Evolutionary conservation across 2,113 vertebrate species (phyloP).

Genomic region (Tetraodon nigroviridis): DNA sequence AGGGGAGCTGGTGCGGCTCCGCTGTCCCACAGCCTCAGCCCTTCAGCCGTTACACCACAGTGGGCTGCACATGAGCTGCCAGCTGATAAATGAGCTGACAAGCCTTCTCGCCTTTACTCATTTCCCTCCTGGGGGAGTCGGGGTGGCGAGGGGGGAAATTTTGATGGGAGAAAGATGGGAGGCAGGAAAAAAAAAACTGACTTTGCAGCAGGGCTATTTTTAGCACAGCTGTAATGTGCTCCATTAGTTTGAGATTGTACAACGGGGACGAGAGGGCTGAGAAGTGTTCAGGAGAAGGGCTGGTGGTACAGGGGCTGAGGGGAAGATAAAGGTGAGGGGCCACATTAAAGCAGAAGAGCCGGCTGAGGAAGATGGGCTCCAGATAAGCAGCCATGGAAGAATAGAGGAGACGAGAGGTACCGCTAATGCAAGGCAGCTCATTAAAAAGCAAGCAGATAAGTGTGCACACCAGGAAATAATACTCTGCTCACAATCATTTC

Average conservation of each 20-base stretch:
- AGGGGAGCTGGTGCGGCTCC: slow-evolving; percentile 11
- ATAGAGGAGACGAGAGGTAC: background rate
- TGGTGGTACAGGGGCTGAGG: slow-evolving; percentile 21
- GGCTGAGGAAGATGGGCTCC: background rate
- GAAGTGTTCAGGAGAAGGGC: slow-evolving; percentile 19
- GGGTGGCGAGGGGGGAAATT: slow-evolving; percentile 44
- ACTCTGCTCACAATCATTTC: background rate
- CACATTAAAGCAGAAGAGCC: slow-evolving; percentile 8
- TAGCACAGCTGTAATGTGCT: slow-evolving; percentile 67
- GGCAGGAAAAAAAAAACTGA: slow-evolving; percentile 43
- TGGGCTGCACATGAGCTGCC: slow-evolving; percentile 40
- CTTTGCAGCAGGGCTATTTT: slow-evolving; percentile 66
- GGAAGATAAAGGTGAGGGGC: slow-evolving; percentile 23
- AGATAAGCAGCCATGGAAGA: slow-evolving; percentile 4
- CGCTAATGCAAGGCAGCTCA: background rate
- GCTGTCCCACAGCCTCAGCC: slow-evolving; percentile 38
- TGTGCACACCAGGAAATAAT: background rate
- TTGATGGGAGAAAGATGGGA: slow-evolving; percentile 34
- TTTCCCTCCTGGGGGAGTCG: slow-evolving; percentile 59
- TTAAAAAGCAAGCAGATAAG: background rate
- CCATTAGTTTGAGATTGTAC: slow-evolving; percentile 60
- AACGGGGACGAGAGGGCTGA: slow-evolving; percentile 36
- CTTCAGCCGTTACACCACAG: slow-evolving; percentile 38
- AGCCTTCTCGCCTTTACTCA: slow-evolving; percentile 49
- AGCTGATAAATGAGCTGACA: slow-evolving; percentile 76